phyloP scores from a whole-genome alignment of 1,140 invertebrate species.

The Manduca sexta region DNA sequence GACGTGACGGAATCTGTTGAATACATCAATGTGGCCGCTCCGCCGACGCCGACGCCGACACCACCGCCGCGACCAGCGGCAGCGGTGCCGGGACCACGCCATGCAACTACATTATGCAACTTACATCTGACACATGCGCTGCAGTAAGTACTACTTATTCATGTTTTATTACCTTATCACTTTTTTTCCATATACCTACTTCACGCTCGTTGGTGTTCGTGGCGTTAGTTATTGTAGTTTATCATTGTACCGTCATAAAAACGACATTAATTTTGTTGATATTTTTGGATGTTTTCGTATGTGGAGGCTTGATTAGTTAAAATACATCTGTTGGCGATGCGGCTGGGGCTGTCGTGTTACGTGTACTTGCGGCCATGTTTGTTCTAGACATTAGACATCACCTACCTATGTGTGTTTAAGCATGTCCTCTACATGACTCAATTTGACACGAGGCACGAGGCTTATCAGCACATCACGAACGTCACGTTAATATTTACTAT shows the following conservation, averaged over 20 bases:
- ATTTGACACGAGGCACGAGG: slow-evolving; percentile 10
- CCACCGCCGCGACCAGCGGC: slow-evolving; percentile 15
- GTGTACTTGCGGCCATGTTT: slow-evolving; percentile 40
- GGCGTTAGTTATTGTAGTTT: neutral
- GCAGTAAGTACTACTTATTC: neutral
- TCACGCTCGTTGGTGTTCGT: slow-evolving; percentile 15
- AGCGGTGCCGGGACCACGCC: neutral
- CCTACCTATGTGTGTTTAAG: slow-evolving; percentile 17
- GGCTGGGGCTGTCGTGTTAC: slow-evolving; percentile 7
- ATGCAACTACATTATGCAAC: neutral
- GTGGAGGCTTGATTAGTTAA: too few relatives aligned
- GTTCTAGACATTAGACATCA: slow-evolving; percentile 38
- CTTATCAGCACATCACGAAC: slow-evolving; percentile 18
- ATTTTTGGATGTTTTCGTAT: too few relatives aligned
- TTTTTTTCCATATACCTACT: neutral
- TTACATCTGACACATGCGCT: neutral
- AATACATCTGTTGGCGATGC: too few relatives aligned
- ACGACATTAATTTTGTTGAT: too few relatives aligned
- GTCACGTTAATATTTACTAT: slow-evolving; percentile 3
- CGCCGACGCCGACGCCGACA: slow-evolving; percentile 13
- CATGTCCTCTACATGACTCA: slow-evolving; percentile 26
- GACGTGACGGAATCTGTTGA: slow-evolving; percentile 23
- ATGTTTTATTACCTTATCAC: slow-evolving; percentile 2
- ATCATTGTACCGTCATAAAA: too few relatives aligned
- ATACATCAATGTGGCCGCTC: slow-evolving; percentile 7